These are phyloP conservation scores for Drosophila paramelanica DNA, from an alignment of 2,888 invertebrate genomes.

Conservation along the genomic window DNA sequence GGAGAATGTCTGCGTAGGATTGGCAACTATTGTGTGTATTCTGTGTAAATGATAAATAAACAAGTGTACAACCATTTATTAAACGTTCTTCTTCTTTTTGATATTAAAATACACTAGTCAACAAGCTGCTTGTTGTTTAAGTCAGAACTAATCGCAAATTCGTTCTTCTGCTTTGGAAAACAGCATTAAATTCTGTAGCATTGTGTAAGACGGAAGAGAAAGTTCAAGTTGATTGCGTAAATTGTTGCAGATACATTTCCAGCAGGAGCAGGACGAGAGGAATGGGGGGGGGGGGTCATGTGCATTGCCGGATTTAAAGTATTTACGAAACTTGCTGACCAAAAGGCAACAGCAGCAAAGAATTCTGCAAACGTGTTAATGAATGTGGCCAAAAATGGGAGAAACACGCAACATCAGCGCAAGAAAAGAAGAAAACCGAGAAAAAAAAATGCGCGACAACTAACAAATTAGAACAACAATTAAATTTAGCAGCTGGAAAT, in stretches of 20 bases:
- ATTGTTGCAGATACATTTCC: constrained; percentile 49
- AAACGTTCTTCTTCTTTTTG: constrained; percentile 24
- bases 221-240: constrained; percentile 39
- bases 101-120: constrained; percentile 30
- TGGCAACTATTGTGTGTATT: constrained; percentile 41
- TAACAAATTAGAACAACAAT: constrained; percentile 51
- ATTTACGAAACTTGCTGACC: constrained; percentile 38
- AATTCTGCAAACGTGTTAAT: constrained; percentile 54
- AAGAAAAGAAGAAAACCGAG: neutral
- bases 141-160: no score
- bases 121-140: constrained; percentile 2
- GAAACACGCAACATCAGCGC: constrained; percentile 16
- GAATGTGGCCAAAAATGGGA: constrained; percentile 48
- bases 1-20: constrained; percentile 41
- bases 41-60: constrained; percentile 73
- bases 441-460: constrained; percentile 35
- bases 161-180: no score
- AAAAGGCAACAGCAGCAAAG: constrained; percentile 20
- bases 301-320: constrained; percentile 39
- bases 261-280: neutral
- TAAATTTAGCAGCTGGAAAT: constrained; percentile 25
- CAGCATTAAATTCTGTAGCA: constrained; percentile 7
- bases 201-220: constrained; percentile 16
- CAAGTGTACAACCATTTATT: constrained; percentile 65
- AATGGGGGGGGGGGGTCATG: neutral